Base-by-base conservation (phyloP, 1,140 invertebrate species). In the Pararge aegeria region DNA sequence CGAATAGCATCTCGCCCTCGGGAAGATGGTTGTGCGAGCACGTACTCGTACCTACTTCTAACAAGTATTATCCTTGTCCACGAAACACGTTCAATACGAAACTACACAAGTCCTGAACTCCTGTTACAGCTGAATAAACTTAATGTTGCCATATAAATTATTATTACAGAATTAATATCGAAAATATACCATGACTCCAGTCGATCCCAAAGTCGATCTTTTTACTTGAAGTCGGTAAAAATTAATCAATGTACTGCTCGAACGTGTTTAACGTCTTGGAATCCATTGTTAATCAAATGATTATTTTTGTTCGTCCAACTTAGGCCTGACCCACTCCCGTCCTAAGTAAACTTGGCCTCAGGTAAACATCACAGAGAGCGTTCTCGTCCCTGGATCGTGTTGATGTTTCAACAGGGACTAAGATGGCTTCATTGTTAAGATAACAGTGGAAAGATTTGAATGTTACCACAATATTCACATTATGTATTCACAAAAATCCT, bases 281-380 rank as follows among this genome's bases (percentile, higher is more conserved):
- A 46, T 56, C 55, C 53, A 13, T 50, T 51, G 59, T 55, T 73
- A 68, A 73, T 73, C 62, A 40, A 66, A 70, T 73, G 54, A 63
- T 53, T 73, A 68, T 73, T 73, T 73, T 70, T 58, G 65, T 65
- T 70, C 60, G 29, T 34, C 51, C 21, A 46, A 61, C 64, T 73
- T 70, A 30, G 57, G 30, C 57, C 58, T 66, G 38, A 72, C 70
- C 51, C 60, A 53, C 42, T 62, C 56, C 42, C 29, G 37, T 70
- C 71, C 71, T 70, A 73, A 73, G 62, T 63, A 70, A 70, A 73
- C 71, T n/a, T 62, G 37, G 24, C 46, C 61, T 58, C 55, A 38
- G 58, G 58, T 57, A 69, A 66, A 68, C 61, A 61, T 65, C 53
- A 34, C 30, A 34, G 12, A 4, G 7, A 12, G 12, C 30, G 30